phyloP scores from a whole-genome alignment of 2,797 vertebrate species.

The Nasua narica region DNA sequence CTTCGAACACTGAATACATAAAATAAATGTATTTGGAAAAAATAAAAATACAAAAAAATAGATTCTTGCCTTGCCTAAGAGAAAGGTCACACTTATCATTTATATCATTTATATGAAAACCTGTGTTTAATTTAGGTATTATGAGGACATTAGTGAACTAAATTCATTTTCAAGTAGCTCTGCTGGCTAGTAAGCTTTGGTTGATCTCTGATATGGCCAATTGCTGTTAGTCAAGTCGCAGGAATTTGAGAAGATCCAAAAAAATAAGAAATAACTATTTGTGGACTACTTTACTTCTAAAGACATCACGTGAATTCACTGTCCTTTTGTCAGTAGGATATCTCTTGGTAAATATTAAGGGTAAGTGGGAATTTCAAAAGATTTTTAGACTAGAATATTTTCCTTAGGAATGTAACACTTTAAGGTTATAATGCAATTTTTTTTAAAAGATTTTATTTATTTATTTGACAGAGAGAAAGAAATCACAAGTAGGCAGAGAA shows the following conservation, averaged over 20 bases:
- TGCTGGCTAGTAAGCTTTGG: background rate
- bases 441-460: too few species aligned
- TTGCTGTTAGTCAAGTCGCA: background rate
- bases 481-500: too few species aligned
- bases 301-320: background rate
- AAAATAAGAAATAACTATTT: slow-evolving; percentile 16
- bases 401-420: background rate
- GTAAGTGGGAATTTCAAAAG: background rate
- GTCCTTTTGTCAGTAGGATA: background rate
- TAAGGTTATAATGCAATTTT: background rate
- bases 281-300: slow-evolving; percentile 4
- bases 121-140: background rate
- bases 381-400: background rate
- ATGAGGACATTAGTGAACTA: background rate
- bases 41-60: background rate
- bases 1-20: too few species aligned
- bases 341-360: background rate
- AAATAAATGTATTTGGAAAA: too few species aligned
- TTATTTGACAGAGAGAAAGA: too few species aligned
- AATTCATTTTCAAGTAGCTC: slow-evolving; percentile 16
- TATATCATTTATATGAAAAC: background rate
- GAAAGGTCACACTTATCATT: background rate
- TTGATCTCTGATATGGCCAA: background rate
- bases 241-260: slow-evolving; percentile 7
- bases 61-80: background rate